phyloP scores from a whole-genome alignment of 2,888 invertebrate species.

The Apoderus coryli region DNA sequence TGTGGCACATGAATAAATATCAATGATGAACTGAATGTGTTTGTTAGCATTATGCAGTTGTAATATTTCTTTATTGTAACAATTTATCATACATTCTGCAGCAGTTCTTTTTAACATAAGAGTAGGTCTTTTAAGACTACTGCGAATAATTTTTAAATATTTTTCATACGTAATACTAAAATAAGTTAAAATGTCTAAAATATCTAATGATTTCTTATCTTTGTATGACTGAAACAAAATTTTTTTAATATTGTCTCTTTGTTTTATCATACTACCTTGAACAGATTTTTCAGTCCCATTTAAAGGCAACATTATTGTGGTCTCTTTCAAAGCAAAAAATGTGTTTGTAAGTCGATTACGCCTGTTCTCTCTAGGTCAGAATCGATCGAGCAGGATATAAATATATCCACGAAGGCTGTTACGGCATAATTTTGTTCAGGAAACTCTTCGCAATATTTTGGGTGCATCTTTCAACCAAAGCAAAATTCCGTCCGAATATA shows the following conservation, averaged over 20 bases:
- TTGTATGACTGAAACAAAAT: no score
- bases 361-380: no score
- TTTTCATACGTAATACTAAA: not conserved
- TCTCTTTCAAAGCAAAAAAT: no score
- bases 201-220: no score
- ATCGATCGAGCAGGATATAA: no score
- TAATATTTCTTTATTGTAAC: slow-evolving; percentile 11
- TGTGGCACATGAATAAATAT: not conserved
- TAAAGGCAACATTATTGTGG: no score
- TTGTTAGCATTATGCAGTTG: slow-evolving; percentile 7
- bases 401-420: not conserved
- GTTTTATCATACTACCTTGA: no score
- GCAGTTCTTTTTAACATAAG: slow-evolving; percentile 9
- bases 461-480: slow-evolving; percentile 5
- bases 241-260: no score
- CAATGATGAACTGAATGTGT: slow-evolving; percentile 7
- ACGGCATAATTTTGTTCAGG: slow-evolving; percentile 1
- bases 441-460: slow-evolving; percentile 2
- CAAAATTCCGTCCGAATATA: no score
- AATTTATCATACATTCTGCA: slow-evolving; percentile 8
- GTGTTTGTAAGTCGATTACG: no score
- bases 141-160: slow-evolving; percentile 3
- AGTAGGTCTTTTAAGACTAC: slow-evolving; percentile 7
- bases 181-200: not conserved
- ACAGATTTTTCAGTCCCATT: no score